Conservation (phyloP, 2,113 vertebrate genomes). For the Otis tarda region DNA sequence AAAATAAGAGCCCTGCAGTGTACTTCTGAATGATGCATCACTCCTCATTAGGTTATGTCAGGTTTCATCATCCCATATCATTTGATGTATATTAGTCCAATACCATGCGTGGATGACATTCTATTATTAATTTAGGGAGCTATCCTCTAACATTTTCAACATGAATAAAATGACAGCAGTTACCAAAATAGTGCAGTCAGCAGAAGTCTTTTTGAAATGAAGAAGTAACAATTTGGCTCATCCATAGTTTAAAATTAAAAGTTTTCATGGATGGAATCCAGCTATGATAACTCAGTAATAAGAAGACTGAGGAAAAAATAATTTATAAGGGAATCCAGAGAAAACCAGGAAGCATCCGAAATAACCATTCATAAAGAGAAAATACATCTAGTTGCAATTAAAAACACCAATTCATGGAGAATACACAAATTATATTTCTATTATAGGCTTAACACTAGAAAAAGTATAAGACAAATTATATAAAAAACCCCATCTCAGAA, state of each 20-base stretch:
- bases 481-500: not conserved
- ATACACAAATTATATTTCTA: not conserved
- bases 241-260: not conserved
- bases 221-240: not conserved
- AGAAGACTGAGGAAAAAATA: not conserved
- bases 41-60: not conserved
- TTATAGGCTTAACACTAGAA: not conserved
- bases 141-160: conserved; percentile 21
- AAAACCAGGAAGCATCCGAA: not conserved
- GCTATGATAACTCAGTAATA: not conserved
- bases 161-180: not conserved
- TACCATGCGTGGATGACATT: not conserved
- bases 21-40: not conserved
- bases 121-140: not conserved
- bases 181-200: not conserved
- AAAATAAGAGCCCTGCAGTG: not conserved
- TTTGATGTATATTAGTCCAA: not conserved
- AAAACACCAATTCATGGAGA: not conserved
- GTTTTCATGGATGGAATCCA: not conserved
- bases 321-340: not conserved
- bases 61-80: not conserved
- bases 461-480: too few relatives aligned
- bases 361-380: not conserved
- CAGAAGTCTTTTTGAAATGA: not conserved
- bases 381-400: not conserved